A percentile compares a stretch with the other conserved stretches of the same genome.
Evolutionary conservation across 2,797 vertebrate species (phyloP).

Genomic region (Smutsia gigantea): DNA sequence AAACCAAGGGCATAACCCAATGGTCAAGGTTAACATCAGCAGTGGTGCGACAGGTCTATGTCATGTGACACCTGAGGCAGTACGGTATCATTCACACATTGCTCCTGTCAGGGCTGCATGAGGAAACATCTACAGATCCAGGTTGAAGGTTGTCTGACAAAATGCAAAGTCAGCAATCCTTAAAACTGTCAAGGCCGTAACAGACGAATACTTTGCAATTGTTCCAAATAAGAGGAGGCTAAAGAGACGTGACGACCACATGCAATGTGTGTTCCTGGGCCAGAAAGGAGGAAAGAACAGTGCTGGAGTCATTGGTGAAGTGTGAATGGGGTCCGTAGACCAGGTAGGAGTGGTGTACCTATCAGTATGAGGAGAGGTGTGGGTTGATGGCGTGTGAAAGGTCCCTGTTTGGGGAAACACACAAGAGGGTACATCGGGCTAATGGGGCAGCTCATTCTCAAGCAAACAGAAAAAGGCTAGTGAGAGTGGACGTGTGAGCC

Average conservation of each 20-base stretch:
- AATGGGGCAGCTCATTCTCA: background rate
- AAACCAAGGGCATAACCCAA: background rate
- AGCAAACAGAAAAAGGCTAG: background rate
- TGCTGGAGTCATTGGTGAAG: rapidly evolving
- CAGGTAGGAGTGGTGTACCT: rapidly evolving
- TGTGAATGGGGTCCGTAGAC: background rate
- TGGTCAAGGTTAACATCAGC: too few relatives aligned
- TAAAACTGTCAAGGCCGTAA: background rate
- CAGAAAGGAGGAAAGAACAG: background rate
- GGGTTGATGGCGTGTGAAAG: too few relatives aligned
- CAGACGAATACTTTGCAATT: background rate
- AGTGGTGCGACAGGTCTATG: rapidly evolving
- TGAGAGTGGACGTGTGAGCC: too few relatives aligned
- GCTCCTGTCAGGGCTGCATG: too few relatives aligned
- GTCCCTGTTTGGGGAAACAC: background rate
- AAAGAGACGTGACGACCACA: background rate
- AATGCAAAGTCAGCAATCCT: background rate
- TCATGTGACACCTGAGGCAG: background rate
- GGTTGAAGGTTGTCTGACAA: rapidly evolving
- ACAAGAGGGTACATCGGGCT: background rate
- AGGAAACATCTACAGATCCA: background rate
- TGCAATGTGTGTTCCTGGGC: background rate
- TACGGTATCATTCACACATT: background rate
- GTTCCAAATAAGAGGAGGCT: background rate
- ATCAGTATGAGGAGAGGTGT: background rate